These are phyloP conservation scores for Synanthedon myopaeformis DNA, from an alignment of 2,888 invertebrate species.

Conservation along the genomic window DNA sequence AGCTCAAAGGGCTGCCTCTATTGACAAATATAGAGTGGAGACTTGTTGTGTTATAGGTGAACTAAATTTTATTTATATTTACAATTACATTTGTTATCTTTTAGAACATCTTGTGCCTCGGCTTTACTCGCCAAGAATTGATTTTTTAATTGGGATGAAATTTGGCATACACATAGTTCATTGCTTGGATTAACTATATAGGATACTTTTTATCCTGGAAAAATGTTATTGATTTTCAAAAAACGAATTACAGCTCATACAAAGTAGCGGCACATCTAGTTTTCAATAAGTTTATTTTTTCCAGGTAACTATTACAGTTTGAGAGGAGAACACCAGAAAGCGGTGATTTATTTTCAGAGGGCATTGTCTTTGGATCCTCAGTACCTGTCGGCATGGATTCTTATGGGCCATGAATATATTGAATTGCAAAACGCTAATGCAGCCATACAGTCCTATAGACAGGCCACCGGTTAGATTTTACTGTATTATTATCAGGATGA, in stretches of 20 bases:
- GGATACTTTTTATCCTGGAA: too few relatives aligned
- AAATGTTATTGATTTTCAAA: too few relatives aligned
- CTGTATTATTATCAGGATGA: not conserved
- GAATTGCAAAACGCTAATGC: constrained; percentile 98
- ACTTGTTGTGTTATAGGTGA: constrained; percentile 97
- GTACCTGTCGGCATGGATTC: constrained; percentile 95
- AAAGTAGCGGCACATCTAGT: not conserved
- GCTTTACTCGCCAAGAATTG: too few relatives aligned
- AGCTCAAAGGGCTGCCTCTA: constrained; percentile 92
- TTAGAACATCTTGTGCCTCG: too few relatives aligned
- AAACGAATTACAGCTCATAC: too few relatives aligned
- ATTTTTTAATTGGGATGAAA: not conserved
- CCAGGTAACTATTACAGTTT: constrained; percentile 97
- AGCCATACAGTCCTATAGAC: constrained; percentile 97
- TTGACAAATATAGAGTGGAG: constrained; percentile 97
- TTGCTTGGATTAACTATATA: too few relatives aligned
- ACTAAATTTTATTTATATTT: not conserved
- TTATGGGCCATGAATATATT: constrained; percentile 99
- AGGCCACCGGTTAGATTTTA: constrained; percentile 83
- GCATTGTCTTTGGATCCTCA: constrained; percentile 94
- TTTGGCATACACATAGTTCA: too few relatives aligned
- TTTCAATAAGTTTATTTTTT: constrained; percentile 10
- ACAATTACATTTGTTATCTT: too few relatives aligned
- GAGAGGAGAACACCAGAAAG: constrained; percentile 95
- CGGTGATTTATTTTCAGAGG: constrained; percentile 96